A percentile compares a stretch with the other conserved stretches of the same genome.
These are phyloP conservation scores for Pycnomerus fuliginosus DNA, from an alignment of 2,888 invertebrate genomes.

Conservation along the genomic window DNA sequence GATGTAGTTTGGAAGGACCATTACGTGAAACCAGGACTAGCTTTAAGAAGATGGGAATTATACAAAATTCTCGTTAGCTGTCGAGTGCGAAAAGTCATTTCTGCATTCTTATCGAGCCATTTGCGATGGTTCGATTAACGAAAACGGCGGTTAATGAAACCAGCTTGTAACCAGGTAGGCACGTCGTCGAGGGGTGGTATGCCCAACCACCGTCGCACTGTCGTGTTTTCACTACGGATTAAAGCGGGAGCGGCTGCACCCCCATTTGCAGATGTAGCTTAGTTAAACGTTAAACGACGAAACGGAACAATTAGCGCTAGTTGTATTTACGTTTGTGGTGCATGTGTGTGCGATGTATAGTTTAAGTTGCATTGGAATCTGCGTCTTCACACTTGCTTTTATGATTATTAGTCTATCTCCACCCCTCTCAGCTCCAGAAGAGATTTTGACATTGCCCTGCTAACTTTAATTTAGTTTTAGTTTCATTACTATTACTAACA, in stretches of 20 bases:
- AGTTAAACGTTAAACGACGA: constrained; percentile 38
- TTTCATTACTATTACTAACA: no score
- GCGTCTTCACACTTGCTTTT: constrained; percentile 17
- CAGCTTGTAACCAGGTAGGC: constrained; percentile 13
- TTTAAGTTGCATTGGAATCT: constrained; percentile 18
- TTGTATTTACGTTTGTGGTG: constrained; percentile 35
- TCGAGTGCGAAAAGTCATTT: no score
- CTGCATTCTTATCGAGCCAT: no score
- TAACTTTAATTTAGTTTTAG: no score
- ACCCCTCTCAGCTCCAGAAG: no score
- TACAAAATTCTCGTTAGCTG: no score
- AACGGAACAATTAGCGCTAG: constrained; percentile 41
- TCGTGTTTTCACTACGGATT: constrained; percentile 35
- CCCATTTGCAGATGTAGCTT: constrained; percentile 39
- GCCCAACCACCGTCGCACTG: constrained; percentile 21
- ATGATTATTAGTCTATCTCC: constrained; percentile 21
- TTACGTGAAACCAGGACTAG: no score
- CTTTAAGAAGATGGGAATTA: no score
- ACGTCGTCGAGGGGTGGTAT: constrained; percentile 17
- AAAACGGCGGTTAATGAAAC: constrained; percentile 19
- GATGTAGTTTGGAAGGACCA: no score
- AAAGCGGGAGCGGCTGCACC: constrained; percentile 34
- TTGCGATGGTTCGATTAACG: constrained; percentile 14
- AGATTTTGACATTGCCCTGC: no score
- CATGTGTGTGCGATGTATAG: constrained; percentile 13